Evolutionary conservation across 2,888 invertebrate species (phyloP), one percentile per base, ranked within the genome.

Genomic region (Phengaris alcon): DNA sequence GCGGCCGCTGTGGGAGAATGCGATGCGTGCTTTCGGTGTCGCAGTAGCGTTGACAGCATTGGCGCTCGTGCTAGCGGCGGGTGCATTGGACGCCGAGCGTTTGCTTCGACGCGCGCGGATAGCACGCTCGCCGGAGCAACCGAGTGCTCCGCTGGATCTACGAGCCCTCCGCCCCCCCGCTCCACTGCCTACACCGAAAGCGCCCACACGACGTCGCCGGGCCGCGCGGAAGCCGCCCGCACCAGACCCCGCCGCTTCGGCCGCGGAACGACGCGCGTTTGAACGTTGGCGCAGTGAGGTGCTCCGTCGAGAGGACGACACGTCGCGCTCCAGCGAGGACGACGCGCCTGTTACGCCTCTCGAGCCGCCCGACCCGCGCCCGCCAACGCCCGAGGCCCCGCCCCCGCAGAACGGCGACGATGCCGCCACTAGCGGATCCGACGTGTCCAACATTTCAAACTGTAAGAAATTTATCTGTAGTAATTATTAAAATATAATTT

Each of bases 1-100:
- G 92, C 75, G 94, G 94, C 69, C 92, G 95, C 76, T 91, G 90
- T 81, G 90, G 96, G 80, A 95, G 96, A 84, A 88, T 93, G 74
- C 93, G 95, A 78, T 85, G 79, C 85, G 87, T 76, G 77, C 90
- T 95, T 77, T 95, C 95, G 74, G 90, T 92, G 76, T 79, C 76
- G 80, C 84, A 48, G 82, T 87, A 79, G 85, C 86, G 48, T 78
- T 85, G 72, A 83, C 83, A 55, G 84, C 86, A 76, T 84, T 88
- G 68, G 87, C 84, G 78, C 83, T 85, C 48, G 87, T 85, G 79
- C 83, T 87, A 22, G 87, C 84, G 72, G 86, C 87, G 78, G 86
- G 84, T 79, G 85, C 84, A 77, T 78, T 83, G 8, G 85, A 84
- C 81, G 83, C 84, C 74, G 84, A 83, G 78, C 83, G 82, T 7